Evolutionary conservation across 2,113 vertebrate species (phyloP).

Genomic region (Pavo muticus): DNA sequence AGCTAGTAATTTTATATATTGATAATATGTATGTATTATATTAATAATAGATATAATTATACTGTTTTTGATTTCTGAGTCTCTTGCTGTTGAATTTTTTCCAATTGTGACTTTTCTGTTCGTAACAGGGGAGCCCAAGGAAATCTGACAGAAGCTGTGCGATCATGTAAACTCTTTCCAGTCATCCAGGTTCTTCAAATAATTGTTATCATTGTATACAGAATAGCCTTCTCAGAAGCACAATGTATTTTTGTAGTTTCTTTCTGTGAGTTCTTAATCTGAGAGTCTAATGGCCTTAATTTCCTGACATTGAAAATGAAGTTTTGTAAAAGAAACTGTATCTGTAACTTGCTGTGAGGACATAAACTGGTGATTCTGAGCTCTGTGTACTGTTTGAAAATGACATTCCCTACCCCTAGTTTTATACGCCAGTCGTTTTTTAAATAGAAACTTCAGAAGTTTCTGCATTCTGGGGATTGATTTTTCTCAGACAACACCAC

Average conservation of each 20-base stretch:
- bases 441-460: constrained; percentile 59
- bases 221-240: constrained; percentile 81
- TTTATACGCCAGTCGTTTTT: constrained; percentile 51
- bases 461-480: constrained; percentile 59
- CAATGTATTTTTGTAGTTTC: constrained; percentile 78
- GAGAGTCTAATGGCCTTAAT: constrained; percentile 81
- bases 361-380: constrained; percentile 68
- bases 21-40: background rate
- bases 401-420: background rate
- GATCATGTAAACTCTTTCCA: constrained; percentile 84
- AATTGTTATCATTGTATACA: constrained; percentile 59
- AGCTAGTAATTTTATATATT: background rate
- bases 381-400: constrained; percentile 49
- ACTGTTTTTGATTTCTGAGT: background rate
- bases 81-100: background rate
- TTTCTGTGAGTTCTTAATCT: constrained; percentile 78
- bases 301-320: constrained; percentile 67
- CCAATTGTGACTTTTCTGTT: background rate
- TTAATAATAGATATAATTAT: background rate
- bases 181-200: constrained; percentile 44
- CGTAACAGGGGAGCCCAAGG: constrained; percentile 75
- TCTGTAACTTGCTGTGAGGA: constrained; percentile 67
- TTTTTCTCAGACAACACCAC: constrained; percentile 39
- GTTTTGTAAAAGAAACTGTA: constrained; percentile 70
- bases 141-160: constrained; percentile 78